Evolutionary conservation across 2,888 invertebrate genomes (phyloP), one percentile per base, ranked within the genome.

Genomic region (Mesopsocus fuscifrons): DNA sequence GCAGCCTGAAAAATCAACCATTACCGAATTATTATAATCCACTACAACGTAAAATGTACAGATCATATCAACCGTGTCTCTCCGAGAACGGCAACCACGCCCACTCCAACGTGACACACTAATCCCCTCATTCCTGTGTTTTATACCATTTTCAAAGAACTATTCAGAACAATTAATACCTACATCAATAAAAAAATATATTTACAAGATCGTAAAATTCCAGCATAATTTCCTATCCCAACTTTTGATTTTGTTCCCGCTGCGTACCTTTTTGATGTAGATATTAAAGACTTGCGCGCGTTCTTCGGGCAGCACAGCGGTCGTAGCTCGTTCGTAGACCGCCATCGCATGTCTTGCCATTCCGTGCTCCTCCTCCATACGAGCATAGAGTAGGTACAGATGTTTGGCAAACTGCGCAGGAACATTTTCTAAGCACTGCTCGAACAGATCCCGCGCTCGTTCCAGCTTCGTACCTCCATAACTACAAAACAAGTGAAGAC

Each of bases 281-380:
- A 98, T 88, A 60, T 97, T 98, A 61, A 88, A 99, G 74, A 99
- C 85, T 69, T 94, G 91, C 62, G 89, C 88, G 75, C 88, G 88
- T 65, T 98, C 85, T 53, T 89, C 84, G 16, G 82, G 81, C 22
- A 84, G 73, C 26, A 99, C 97, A 13, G 87, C 87, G 53, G 75
- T 75, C 2, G 94, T 89, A 2, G 95, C 92, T 50, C 94, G 70
- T 60, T 97, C 95, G 63, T 98, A 99, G 0, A 98, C 94, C n/a
- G 85, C 81, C 94, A 98, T 95, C 4, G 97, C 97, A 62, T 97
- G 95, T 49, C 95, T 70, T 0, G 97, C 92, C 59, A 97, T 71
- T 1, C 98, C 98, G 64, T 95, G 85, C 51, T 98, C 91, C 63
- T 99, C 98, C 65, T 99, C 98, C 54, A 98, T 64, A 64, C 97